Conservation (phyloP, 2,888 invertebrate genomes). For the Bombylius major region DNA sequence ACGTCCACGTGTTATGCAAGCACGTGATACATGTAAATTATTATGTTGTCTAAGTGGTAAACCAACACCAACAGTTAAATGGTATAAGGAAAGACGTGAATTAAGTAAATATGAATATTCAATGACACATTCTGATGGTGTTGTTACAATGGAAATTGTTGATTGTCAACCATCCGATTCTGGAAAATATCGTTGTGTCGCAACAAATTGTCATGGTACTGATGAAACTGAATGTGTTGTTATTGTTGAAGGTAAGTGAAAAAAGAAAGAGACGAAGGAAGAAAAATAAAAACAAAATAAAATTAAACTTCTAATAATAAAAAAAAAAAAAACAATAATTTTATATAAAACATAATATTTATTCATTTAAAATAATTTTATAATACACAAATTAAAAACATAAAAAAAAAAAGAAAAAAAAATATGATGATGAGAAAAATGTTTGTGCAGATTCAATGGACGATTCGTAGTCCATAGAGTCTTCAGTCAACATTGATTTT, state of each 20-base stretch:
- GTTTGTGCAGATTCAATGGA: too few species aligned
- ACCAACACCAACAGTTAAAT: slow-evolving; percentile 85
- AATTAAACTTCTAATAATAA: background rate
- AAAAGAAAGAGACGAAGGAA: background rate
- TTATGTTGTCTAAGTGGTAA: slow-evolving; percentile 92
- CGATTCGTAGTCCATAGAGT: too few species aligned
- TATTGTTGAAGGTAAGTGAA: slow-evolving; percentile 75
- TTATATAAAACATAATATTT: too few species aligned
- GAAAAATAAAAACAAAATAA: background rate
- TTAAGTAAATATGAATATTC: slow-evolving; percentile 82
- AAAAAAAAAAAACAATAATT: too few species aligned
- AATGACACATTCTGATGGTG: slow-evolving; percentile 86
- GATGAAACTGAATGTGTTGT: slow-evolving; percentile 94
- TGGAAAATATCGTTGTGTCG: slow-evolving; percentile 89
- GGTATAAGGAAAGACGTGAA: slow-evolving; percentile 87
- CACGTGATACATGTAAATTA: slow-evolving; percentile 90
- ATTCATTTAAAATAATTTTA: too few species aligned
- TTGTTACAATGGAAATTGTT: slow-evolving; percentile 92
- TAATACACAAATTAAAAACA: too few species aligned
- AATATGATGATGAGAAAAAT: too few species aligned
- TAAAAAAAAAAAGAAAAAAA: too few species aligned
- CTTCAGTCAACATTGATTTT: too few species aligned
- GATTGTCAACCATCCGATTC: slow-evolving; percentile 91
- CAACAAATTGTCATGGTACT: slow-evolving; percentile 84
- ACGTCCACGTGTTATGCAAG: slow-evolving; percentile 96